These are phyloP conservation scores for Cepaea hortensis DNA, from an alignment of 2,888 invertebrate genomes.

Conservation along the genomic window DNA sequence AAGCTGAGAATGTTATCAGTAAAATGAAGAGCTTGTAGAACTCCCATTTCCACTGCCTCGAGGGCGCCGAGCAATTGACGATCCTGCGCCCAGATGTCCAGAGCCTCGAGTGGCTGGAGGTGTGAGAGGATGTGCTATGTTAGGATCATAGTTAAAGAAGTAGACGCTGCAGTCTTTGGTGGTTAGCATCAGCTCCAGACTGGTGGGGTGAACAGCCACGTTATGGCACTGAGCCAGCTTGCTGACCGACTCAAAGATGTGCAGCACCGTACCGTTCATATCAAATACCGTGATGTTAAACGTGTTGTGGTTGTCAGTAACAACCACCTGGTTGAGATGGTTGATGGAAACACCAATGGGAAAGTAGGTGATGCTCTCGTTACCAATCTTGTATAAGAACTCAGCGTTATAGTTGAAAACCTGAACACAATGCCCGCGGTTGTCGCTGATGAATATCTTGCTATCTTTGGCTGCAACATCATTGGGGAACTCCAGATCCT, in stretches of 20 bases:
- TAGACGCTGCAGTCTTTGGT: constrained; percentile 99
- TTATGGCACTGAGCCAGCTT: constrained; percentile 99
- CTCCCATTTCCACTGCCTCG: background rate
- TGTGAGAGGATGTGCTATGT: constrained; percentile 34
- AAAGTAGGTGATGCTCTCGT: constrained; percentile 99
- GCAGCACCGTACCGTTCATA: constrained; percentile 95
- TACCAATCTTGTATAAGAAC: constrained; percentile 94
- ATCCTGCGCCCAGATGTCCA: background rate
- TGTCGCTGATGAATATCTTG: constrained; percentile 99
- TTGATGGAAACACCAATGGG: constrained; percentile 99
- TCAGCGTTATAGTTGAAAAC: constrained; percentile 96
- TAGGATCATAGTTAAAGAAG: constrained; percentile 90
- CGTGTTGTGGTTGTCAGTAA: constrained; percentile 99
- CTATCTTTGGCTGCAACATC: constrained; percentile 99
- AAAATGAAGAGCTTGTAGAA: background rate
- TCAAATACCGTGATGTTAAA: constrained; percentile 98
- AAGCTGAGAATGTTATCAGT: constrained; percentile 2
- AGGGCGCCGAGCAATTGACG: background rate
- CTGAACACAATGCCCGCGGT: constrained; percentile 99
- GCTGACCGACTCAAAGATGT: constrained; percentile 97
- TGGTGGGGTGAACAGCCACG: constrained; percentile 86
- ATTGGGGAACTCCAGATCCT: constrained; percentile 99
- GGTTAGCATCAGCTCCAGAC: constrained; percentile 86
- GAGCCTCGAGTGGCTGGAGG: background rate
- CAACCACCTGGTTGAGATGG: constrained; percentile 95